phyloP scores from a whole-genome alignment of 2,888 invertebrate species.

The Phyllotreta cruciferae region DNA sequence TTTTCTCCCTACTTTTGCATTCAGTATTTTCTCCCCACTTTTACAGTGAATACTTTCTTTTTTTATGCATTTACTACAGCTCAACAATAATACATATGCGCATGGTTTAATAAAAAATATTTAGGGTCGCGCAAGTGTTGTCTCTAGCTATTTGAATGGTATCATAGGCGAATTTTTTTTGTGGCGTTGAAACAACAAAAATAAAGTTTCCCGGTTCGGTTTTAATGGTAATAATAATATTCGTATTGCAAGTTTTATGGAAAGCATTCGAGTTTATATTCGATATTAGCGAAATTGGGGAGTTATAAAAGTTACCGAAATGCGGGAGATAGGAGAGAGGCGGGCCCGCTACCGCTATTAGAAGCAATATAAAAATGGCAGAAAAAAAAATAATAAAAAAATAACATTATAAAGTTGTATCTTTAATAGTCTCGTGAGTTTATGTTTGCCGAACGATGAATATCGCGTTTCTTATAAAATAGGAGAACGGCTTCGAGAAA shows the following conservation, averaged over 20 bases:
- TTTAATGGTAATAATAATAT: slow-evolving; percentile 28
- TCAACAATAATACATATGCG: too few species aligned
- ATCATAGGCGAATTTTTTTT: too few species aligned
- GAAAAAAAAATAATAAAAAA: slow-evolving; percentile 10
- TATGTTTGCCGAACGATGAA: slow-evolving; percentile 59
- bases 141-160: too few species aligned
- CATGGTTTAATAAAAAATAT: too few species aligned
- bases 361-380: slow-evolving; percentile 56
- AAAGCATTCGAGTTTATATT: slow-evolving; percentile 50
- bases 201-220: too few species aligned
- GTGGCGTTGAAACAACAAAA: too few species aligned
- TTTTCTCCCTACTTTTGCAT: too few species aligned
- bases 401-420: slow-evolving; percentile 61
- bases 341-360: slow-evolving; percentile 46
- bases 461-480: slow-evolving; percentile 58
- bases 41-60: too few species aligned
- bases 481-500: slow-evolving; percentile 50
- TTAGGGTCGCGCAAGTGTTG: too few species aligned
- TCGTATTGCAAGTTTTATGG: slow-evolving; percentile 35
- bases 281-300: slow-evolving; percentile 61
- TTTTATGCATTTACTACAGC: too few species aligned
- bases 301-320: slow-evolving; percentile 64
- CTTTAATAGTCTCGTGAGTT: slow-evolving; percentile 59
- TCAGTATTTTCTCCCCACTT: too few species aligned
- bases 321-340: slow-evolving; percentile 53